Evolutionary conservation across 2,797 vertebrate species (phyloP).

Genomic region (Platyrinchus mystaceus): DNA sequence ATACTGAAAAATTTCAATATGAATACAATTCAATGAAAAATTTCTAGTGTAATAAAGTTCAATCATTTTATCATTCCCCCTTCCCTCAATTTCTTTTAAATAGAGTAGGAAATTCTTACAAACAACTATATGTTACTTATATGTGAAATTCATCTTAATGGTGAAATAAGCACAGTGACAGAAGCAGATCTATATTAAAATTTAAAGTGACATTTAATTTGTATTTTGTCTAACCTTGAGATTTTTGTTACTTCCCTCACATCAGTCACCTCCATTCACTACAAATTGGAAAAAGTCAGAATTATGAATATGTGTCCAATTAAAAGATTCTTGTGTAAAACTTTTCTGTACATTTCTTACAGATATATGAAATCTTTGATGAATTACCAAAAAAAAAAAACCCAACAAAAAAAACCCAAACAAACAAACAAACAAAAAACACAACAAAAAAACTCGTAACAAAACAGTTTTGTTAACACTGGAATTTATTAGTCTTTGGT

Average conservation of each 20-base stretch:
- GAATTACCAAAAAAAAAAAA: neutral
- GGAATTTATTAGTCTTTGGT: neutral
- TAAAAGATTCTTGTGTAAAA: neutral
- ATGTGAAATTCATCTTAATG: neutral
- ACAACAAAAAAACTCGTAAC: neutral
- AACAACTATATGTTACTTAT: neutral
- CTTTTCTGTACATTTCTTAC: neutral
- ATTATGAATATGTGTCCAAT: neutral
- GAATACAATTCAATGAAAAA: slow-evolving; percentile 25
- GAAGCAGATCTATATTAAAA: neutral
- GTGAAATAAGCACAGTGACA: neutral
- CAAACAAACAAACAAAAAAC: no score
- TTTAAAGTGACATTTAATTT: neutral
- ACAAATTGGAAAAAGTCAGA: neutral
- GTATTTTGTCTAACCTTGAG: neutral
- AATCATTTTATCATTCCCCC: neutral
- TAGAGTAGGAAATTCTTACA: neutral
- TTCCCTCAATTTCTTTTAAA: neutral
- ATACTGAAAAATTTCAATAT: slow-evolving; percentile 8
- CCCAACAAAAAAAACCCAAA: neutral
- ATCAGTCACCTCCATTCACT: neutral
- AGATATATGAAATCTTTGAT: neutral
- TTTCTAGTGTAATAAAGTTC: neutral
- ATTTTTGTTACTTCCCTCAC: neutral
- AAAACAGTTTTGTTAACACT: neutral